These are phyloP conservation scores for Syngnathus floridae DNA, from an alignment of 2,113 vertebrate species.

Conservation along the genomic window DNA sequence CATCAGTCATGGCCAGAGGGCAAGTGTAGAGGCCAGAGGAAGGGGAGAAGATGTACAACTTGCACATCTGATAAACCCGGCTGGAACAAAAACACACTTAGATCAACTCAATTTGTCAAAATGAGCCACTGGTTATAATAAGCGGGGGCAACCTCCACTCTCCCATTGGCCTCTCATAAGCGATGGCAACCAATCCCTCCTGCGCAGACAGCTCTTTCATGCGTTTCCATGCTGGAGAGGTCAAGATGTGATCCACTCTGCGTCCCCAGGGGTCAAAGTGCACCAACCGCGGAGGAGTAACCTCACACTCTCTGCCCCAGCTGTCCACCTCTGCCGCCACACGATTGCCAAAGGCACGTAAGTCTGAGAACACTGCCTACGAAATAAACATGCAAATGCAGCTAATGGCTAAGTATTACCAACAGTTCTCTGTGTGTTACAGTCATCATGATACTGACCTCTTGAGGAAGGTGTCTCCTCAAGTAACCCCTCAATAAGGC, in stretches of 20 bases:
- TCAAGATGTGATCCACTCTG: slow-evolving; percentile 70
- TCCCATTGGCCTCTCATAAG: slow-evolving; percentile 71
- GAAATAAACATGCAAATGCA: not conserved
- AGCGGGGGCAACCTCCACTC: slow-evolving; percentile 67
- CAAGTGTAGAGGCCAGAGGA: slow-evolving; percentile 74
- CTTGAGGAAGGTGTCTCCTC: slow-evolving; percentile 61
- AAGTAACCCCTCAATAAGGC: slow-evolving; percentile 70
- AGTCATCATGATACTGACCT: slow-evolving; percentile 54
- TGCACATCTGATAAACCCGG: slow-evolving; percentile 79
- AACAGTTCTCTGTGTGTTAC: too few relatives aligned
- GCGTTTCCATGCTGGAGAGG: slow-evolving; percentile 70
- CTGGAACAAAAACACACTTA: slow-evolving; percentile 48
- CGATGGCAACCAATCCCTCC: slow-evolving; percentile 72
- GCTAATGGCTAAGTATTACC: too few relatives aligned
- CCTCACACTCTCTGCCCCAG: slow-evolving; percentile 73
- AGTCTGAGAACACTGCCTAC: slow-evolving; percentile 61
- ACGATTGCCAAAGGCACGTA: slow-evolving; percentile 70
- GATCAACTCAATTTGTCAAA: not conserved
- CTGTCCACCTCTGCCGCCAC: slow-evolving; percentile 62
- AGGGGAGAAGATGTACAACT: slow-evolving; percentile 76
- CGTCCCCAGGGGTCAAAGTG: slow-evolving; percentile 72
- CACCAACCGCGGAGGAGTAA: slow-evolving; percentile 65
- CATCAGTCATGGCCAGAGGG: slow-evolving; percentile 85
- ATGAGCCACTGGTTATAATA: not conserved
- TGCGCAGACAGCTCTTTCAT: slow-evolving; percentile 75